Evolutionary conservation across 2,888 invertebrate genomes (phyloP).

Genomic region (Pandemis corylana): DNA sequence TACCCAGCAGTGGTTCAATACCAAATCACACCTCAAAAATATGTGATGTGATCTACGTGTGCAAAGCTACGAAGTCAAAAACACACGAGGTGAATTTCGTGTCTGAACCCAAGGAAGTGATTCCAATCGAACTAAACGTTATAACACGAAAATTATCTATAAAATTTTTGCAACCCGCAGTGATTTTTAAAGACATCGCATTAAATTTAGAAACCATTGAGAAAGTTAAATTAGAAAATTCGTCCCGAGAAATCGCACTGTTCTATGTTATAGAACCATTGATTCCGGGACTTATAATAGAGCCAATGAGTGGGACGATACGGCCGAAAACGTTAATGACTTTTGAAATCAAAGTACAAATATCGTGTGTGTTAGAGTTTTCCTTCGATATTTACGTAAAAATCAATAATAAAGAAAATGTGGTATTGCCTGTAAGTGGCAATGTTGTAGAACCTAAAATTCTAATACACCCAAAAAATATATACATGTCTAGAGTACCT

Average conservation of each 20-base stretch:
- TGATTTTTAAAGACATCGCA: conserved; percentile 73
- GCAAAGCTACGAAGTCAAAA: conserved; percentile 71
- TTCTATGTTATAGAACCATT: conserved; percentile 81
- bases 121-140: conserved; percentile 68
- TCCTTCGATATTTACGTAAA: conserved; percentile 68
- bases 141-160: conserved; percentile 72
- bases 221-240: conserved; percentile 81
- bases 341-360: conserved; percentile 74
- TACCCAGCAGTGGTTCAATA: conserved; percentile 65
- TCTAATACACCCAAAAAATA: conserved; percentile 75
- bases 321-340: conserved; percentile 78
- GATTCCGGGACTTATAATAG: conserved; percentile 75
- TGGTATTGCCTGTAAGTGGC: conserved; percentile 74
- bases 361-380: conserved; percentile 74
- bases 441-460: conserved; percentile 81
- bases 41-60: conserved; percentile 68
- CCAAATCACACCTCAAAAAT: conserved; percentile 65
- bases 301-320: conserved; percentile 81
- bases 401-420: conserved; percentile 77
- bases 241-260: conserved; percentile 79
- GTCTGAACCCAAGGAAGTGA: conserved; percentile 52
- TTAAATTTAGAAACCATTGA: conserved; percentile 71
- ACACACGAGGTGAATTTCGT: conserved; percentile 68
- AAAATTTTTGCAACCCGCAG: conserved; percentile 68
- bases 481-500: conserved; percentile 80